Conservation (phyloP, 2,797 vertebrate species). For the Acanthurus tractus region DNA sequence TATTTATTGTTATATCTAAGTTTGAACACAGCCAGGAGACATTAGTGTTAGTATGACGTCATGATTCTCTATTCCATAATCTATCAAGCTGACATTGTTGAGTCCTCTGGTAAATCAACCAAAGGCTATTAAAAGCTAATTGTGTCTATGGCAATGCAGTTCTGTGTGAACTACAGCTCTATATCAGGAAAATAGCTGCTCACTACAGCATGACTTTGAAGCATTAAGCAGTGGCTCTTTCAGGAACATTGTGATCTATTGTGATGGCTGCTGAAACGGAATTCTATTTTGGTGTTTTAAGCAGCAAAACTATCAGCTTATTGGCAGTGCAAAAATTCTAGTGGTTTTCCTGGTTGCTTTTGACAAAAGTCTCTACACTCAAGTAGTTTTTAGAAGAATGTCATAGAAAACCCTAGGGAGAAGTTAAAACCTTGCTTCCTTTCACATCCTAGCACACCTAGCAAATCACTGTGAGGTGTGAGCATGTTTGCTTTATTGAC, state of each 20-base stretch:
- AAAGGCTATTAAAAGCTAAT: conserved; percentile 77
- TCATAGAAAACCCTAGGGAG: too few relatives aligned
- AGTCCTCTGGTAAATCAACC: conserved; percentile 67
- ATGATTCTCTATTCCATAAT: conserved; percentile 4
- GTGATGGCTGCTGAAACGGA: conserved; percentile 25
- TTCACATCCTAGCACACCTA: too few relatives aligned
- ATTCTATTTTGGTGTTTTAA: conserved; percentile 30
- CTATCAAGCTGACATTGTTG: conserved; percentile 68
- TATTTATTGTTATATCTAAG: background rate
- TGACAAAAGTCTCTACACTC: background rate
- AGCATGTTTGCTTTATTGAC: too few relatives aligned
- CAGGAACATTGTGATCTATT: conserved; percentile 68
- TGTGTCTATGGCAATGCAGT: conserved; percentile 59
- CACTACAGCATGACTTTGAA: conserved; percentile 28
- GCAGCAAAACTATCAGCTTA: background rate
- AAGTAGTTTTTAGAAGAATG: too few relatives aligned
- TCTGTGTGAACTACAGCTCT: conserved; percentile 64
- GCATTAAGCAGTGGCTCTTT: conserved; percentile 39
- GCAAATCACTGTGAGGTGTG: too few relatives aligned
- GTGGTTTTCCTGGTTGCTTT: conserved; percentile 1
- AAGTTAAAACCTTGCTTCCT: too few relatives aligned
- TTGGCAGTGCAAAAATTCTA: background rate
- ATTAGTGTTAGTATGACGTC: conserved; percentile 14
- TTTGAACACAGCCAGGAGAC: background rate
- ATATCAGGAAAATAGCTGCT: conserved; percentile 64